Base-by-base conservation (phyloP, 2,888 invertebrate genomes). In the Bembecia ichneumoniformis region DNA sequence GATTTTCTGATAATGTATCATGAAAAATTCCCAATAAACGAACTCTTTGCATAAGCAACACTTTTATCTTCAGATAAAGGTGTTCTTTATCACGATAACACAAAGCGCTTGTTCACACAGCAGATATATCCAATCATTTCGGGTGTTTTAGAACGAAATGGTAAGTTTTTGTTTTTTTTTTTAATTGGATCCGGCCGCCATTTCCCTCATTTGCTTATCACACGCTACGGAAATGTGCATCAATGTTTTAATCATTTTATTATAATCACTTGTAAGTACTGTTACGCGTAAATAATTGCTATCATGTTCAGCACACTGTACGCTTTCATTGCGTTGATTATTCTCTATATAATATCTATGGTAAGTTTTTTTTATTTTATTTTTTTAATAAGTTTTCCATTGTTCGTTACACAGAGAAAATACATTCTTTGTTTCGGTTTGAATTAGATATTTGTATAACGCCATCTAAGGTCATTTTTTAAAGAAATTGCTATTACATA, bases 131-230 rank as follows among this genome's bases (percentile, higher is more conserved):
- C 64, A 59, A 62, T 66, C 69, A 60, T 66, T 66, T 62, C 66
- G 55, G 11, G 52, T 58, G 62, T 64, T 62, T 63, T 62, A 64
- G 58, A 70, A 74, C 76, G 73, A 76, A 82, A 82, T 78, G 82
- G 83, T 84, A 65, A 77, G 82, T 71, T 58, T 68, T 73, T 53
- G 35, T 48, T 73, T 71, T 58, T 68, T 73, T 53, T 43, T 48
- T 73, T 53, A 53, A 51, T 53, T 51, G 48, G 17, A 5, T 35
- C 20, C 49, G 47, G 2, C 43, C 40, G 51, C 49, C 48, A 48
- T 44, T 16, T 47, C 45, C n/a, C 47, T 14, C 40, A 40, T 40
- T 40, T 40, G 40, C 40, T 14, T 40, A 40, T 40, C 14, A 40
- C 35, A 11, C 40, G 13, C 4, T n/a, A 11, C n/a, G 40, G 28